A percentile compares a stretch with the other conserved stretches of the same genome.
Conservation (phyloP, 1,140 invertebrate genomes). For the Diachasma alloeum region DNA sequence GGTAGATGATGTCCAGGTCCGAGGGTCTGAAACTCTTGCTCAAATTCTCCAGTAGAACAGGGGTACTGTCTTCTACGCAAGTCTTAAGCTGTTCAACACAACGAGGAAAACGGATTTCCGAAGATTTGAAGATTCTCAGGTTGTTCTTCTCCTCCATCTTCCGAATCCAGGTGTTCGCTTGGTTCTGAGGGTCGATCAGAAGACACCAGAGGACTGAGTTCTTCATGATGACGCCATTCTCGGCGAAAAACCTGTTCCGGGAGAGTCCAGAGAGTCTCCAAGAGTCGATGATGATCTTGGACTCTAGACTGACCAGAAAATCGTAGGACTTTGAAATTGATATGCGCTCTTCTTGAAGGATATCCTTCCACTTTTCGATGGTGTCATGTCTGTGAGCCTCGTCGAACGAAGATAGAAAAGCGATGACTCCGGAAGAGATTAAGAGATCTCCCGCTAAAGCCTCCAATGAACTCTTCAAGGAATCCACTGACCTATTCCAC, state of each 20-base stretch:
- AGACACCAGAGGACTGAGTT: constrained; percentile 69
- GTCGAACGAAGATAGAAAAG: constrained; percentile 73
- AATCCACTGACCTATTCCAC: constrained; percentile 70
- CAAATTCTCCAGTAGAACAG: constrained; percentile 72
- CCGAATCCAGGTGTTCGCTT: constrained; percentile 77
- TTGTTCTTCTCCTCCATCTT: constrained; percentile 72
- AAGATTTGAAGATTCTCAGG: constrained; percentile 67
- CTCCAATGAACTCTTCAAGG: constrained; percentile 67
- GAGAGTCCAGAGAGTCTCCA: constrained; percentile 75
- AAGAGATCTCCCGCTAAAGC: constrained; percentile 73
- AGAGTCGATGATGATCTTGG: constrained; percentile 65
- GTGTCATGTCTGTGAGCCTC: constrained; percentile 60
- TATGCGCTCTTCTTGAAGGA: constrained; percentile 65
- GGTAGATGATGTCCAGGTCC: constrained; percentile 10
- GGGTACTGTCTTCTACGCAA: constrained; percentile 70
- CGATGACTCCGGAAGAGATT: constrained; percentile 72
- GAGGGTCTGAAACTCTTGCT: constrained; percentile 45
- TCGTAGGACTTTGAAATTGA: constrained; percentile 68
- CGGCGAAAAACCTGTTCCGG: constrained; percentile 72
- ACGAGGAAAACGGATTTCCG: constrained; percentile 57
- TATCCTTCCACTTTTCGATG: constrained; percentile 65
- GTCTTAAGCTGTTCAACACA: constrained; percentile 69
- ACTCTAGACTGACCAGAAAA: constrained; percentile 69
- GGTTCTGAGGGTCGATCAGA: constrained; percentile 78
- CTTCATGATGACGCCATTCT: constrained; percentile 74